Conservation (phyloP, 2,888 invertebrate species). For the Drosophila barbarae region DNA sequence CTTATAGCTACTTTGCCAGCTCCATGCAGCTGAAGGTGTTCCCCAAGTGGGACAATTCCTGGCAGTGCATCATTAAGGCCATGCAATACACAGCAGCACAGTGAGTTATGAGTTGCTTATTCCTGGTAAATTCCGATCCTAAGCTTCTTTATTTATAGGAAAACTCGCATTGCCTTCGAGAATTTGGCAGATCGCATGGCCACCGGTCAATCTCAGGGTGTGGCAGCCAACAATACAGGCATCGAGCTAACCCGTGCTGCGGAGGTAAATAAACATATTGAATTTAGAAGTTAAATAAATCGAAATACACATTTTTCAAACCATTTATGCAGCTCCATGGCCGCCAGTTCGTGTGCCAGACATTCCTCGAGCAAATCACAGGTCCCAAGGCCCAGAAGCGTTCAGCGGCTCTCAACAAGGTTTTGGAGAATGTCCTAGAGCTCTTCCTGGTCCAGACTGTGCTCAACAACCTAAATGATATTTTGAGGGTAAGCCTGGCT, state of each 20-base stretch:
- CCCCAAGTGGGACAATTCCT: slow-evolving; percentile 73
- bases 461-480: slow-evolving; percentile 86
- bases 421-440: slow-evolving; percentile 87
- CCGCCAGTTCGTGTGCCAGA: slow-evolving; percentile 86
- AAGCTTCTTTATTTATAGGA: slow-evolving; percentile 80
- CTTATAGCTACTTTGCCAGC: slow-evolving; percentile 84
- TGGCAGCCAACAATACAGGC: slow-evolving; percentile 92
- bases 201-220: slow-evolving; percentile 84
- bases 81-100: slow-evolving; percentile 80
- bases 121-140: no score
- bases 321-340: slow-evolving; percentile 85
- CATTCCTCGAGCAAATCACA: slow-evolving; percentile 83
- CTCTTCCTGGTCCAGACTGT: slow-evolving; percentile 89
- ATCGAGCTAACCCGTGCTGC: slow-evolving; percentile 90
- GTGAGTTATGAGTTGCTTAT: slow-evolving; percentile 65
- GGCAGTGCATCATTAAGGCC: slow-evolving; percentile 78
- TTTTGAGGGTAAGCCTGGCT: slow-evolving; percentile 84
- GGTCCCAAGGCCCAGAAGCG: slow-evolving; percentile 77
- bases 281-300: not conserved
- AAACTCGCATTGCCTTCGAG: slow-evolving; percentile 85
- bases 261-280: slow-evolving; percentile 81
- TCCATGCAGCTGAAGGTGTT: slow-evolving; percentile 51
- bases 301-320: not conserved
- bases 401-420: slow-evolving; percentile 83
- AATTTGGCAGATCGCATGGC: slow-evolving; percentile 85